Percentiles rank a stretch among this genome's conserved stretches.
Evolutionary conservation across 2,113 vertebrate species (phyloP).

Genomic region (Bostrychus sinensis): DNA sequence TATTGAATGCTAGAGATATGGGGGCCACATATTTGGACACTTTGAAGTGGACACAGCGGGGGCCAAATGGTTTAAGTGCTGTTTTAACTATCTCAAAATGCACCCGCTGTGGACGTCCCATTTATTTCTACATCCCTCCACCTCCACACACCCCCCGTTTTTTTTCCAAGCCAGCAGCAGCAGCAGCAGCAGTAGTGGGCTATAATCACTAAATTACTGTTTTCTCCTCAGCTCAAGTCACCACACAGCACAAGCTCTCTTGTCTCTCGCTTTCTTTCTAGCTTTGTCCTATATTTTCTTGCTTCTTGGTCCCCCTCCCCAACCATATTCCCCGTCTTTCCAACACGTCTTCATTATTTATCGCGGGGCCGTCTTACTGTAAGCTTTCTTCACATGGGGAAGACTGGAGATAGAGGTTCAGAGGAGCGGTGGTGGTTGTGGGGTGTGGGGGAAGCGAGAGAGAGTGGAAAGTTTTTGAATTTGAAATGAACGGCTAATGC

Average conservation of each 20-base stretch:
- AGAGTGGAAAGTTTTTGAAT: slow-evolving; percentile 40
- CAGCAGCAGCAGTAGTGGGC: slow-evolving; percentile 47
- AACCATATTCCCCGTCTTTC: slow-evolving; percentile 31
- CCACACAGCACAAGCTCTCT: slow-evolving; percentile 51
- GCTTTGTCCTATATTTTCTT: slow-evolving; percentile 53
- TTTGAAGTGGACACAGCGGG: slow-evolving; percentile 44
- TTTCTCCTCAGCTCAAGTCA: slow-evolving; percentile 72
- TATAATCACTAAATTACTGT: slow-evolving; percentile 82
- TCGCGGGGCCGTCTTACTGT: slow-evolving; percentile 56
- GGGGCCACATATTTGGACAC: slow-evolving; percentile 13
- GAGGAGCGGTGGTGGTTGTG: slow-evolving; percentile 21
- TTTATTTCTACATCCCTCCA: slow-evolving; percentile 27
- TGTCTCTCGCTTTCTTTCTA: slow-evolving; percentile 31
- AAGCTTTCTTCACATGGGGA: slow-evolving; percentile 51
- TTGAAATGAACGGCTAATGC: slow-evolving; percentile 58
- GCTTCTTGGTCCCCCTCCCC: slow-evolving; percentile 10
- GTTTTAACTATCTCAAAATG: slow-evolving; percentile 62
- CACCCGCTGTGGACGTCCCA: slow-evolving; percentile 54
- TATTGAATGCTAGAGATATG: not conserved
- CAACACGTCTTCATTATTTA: slow-evolving; percentile 61
- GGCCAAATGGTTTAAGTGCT: slow-evolving; percentile 62
- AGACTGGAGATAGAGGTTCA: slow-evolving; percentile 30
- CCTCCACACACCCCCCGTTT: slow-evolving; percentile 14
- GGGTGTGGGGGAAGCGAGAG: not conserved
- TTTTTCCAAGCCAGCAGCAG: slow-evolving; percentile 4